Conservation (phyloP, 2,113 vertebrate species). For the Cololabis saira region DNA sequence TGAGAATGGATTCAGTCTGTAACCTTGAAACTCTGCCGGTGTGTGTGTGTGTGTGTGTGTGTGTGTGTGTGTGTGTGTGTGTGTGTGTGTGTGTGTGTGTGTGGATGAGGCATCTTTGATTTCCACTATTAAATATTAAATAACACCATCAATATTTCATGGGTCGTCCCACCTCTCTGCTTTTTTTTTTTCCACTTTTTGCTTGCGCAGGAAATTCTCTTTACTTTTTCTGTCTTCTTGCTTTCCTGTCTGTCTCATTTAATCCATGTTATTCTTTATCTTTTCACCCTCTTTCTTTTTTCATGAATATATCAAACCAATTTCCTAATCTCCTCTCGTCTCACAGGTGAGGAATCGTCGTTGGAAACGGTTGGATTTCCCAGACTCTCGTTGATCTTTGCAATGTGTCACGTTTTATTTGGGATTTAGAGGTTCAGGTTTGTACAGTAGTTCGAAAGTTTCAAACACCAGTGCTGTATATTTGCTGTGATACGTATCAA, state of each 20-base stretch:
- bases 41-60: slow-evolving; percentile 14
- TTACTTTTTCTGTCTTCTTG: not conserved
- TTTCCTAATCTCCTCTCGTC: not conserved
- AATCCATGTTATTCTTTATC: not conserved
- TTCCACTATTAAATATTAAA: slow-evolving; percentile 59
- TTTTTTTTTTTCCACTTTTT: slow-evolving; percentile 9
- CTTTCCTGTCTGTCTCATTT: not conserved
- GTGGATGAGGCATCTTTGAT: slow-evolving; percentile 40
- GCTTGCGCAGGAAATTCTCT: slow-evolving; percentile 2
- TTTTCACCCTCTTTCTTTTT: not conserved
- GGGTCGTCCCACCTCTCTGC: slow-evolving; percentile 18
- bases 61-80: slow-evolving; percentile 6
- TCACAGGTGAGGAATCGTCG: not conserved
- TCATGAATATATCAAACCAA: not conserved
- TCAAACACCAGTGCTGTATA: no score
- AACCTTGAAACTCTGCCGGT: slow-evolving; percentile 16
- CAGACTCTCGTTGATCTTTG: no score
- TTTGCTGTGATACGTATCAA: no score
- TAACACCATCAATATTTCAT: slow-evolving; percentile 53
- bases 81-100: slow-evolving; percentile 4
- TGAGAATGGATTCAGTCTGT: slow-evolving; percentile 11
- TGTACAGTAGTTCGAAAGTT: no score
- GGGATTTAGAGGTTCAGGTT: no score
- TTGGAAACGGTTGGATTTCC: no score
- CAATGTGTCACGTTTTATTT: no score